Base-by-base conservation (phyloP, 2,888 invertebrate species). In the Geotrupes spiniger region DNA sequence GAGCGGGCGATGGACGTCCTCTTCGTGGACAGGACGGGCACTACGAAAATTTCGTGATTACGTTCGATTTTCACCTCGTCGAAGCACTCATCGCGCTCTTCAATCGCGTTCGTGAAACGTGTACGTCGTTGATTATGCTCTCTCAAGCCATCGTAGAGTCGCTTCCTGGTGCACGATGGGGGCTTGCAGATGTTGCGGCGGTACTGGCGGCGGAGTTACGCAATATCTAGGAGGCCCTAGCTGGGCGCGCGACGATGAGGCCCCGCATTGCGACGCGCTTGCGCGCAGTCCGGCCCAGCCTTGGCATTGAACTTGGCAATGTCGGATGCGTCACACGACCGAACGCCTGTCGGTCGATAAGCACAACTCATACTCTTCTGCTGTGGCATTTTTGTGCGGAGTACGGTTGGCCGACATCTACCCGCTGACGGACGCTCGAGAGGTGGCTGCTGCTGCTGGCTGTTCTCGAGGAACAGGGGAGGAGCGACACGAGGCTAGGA, bases 241-340 rank as follows among this genome's bases (percentile, higher is more conserved):
- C 62, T 64, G 63, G 64, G 63, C 63, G 58, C 50, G 57, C 49
- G 57, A 46, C 21, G 33, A 56, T 53, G 65, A 62, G 63, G 79
- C 81, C 21, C 21, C 81, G 82, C 82, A 82, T 75, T 81, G 82
- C 80, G 78, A 78, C 63, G 53, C 69, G 67, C 69, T 61, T 77
- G 72, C 70, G 79, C 81, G 55, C 53, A 53, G 41, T 48, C 80
- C 50, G 57, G 50, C 53, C 56, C 56, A 61, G 82, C 85, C 85
- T 85, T 85, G 85, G 84, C 84, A 85, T 82, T 85, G 85, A 85
- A 85, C 85, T 85, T 85, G 84, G 82, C 82, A 81, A 75, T 76
- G 76, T 75, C 43, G 50, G 46, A 56, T 55, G 59, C 58, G 57
- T 58, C 57, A 57, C 59, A 57, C 46, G 39, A 37, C 42, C 42